A percentile compares a stretch with the other conserved stretches of the same genome.
These are phyloP conservation scores for Penaeus vannamei DNA, from an alignment of 1,140 invertebrate species.

Conservation along the genomic window DNA sequence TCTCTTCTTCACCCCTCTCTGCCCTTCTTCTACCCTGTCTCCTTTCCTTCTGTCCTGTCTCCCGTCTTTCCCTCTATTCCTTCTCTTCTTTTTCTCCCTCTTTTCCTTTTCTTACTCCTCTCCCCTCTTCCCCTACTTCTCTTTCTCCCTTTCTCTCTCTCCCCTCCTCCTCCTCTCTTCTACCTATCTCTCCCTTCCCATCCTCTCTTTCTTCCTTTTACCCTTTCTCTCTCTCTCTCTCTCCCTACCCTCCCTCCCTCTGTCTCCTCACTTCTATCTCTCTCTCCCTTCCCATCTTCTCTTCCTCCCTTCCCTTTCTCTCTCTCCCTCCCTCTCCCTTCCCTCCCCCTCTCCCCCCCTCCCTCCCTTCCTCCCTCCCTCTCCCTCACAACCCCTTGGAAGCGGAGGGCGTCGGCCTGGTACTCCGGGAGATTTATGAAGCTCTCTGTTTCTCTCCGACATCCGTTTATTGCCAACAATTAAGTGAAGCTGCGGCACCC, in stretches of 20 bases:
- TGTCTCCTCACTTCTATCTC: background rate
- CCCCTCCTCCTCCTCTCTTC: background rate
- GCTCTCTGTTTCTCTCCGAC: slow-evolving; percentile 60
- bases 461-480: slow-evolving; percentile 63
- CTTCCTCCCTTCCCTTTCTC: background rate
- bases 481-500: slow-evolving; percentile 56
- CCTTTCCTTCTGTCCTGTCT: no score
- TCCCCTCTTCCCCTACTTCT: background rate
- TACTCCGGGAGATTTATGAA: slow-evolving; percentile 45
- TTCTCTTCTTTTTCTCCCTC: background rate
- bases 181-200: background rate
- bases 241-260: background rate
- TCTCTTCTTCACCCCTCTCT: no score
- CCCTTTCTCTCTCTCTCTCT: background rate
- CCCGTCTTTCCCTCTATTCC: no score
- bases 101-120: background rate
- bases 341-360: background rate
- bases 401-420: background rate
- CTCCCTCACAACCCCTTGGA: background rate
- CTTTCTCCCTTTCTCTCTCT: no score
- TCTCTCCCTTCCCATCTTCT: no score
- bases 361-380: no score
- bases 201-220: background rate
- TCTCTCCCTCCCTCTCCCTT: background rate
- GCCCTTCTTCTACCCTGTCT: no score